Evolutionary conservation across 2,888 invertebrate species (phyloP).

Genomic region (Julus scanicus): DNA sequence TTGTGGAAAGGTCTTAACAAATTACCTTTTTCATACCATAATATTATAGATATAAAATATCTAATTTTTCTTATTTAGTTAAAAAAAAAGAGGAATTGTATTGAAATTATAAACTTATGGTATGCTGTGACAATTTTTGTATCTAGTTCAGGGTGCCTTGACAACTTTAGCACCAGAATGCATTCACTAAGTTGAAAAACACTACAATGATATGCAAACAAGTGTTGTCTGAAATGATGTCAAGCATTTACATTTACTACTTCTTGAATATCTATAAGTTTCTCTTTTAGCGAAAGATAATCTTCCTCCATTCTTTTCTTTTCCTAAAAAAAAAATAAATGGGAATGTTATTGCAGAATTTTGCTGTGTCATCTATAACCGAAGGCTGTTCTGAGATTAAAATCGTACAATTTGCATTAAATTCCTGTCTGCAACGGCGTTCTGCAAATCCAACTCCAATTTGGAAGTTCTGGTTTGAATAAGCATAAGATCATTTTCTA

Average conservation of each 20-base stretch:
- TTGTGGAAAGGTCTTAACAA: too few relatives aligned
- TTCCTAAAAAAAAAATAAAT: conserved; percentile 30
- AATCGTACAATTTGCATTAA: neutral
- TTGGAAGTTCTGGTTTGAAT: conserved; percentile 63
- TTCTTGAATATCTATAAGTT: neutral
- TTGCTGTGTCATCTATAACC: too few relatives aligned
- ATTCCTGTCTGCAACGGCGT: conserved; percentile 27
- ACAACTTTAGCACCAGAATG: too few relatives aligned
- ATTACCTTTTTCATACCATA: too few relatives aligned
- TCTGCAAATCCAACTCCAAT: conserved; percentile 62
- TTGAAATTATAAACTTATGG: too few relatives aligned
- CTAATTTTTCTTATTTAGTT: too few relatives aligned
- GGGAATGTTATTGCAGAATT: too few relatives aligned
- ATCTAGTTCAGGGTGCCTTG: too few relatives aligned
- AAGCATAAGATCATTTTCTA: conserved; percentile 64
- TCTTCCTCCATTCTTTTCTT: conserved; percentile 37
- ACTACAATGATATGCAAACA: neutral
- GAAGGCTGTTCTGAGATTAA: neutral
- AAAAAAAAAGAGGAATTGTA: too few relatives aligned
- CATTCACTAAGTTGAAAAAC: too few relatives aligned
- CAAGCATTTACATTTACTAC: neutral
- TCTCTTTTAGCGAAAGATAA: neutral
- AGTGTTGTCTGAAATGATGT: neutral
- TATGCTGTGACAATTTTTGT: too few relatives aligned
- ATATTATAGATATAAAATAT: too few relatives aligned